Base-by-base conservation (phyloP, 1,140 invertebrate genomes). In the Procambarus virginalis region DNA sequence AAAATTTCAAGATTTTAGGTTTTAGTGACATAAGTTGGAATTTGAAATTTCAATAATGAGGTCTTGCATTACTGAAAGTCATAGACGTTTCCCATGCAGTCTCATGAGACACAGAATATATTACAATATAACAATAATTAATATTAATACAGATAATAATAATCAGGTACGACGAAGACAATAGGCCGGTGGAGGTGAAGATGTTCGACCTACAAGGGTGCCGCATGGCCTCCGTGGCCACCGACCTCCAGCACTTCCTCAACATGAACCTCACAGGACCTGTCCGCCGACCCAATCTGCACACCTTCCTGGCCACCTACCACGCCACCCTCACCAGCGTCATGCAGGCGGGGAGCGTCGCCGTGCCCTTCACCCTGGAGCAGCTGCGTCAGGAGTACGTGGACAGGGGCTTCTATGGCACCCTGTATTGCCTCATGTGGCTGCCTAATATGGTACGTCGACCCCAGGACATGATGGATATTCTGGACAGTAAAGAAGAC, bases 361-460 rank as follows among this genome's bases (percentile, higher is more conserved):
- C 22, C 20, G 14, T 46, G 17, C 78, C 78, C 46, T 82, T 89
- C 87, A 60, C 73, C 9, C 55, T 83, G 49, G 87, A 89, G 48
- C 45, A 89, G n/a, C 70, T 89, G 10, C 22, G 6, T 17, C 17
- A 89, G 80, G 87, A 76, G 22, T 89, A 83, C 51, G 55, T 46
- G 3, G 80, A 83, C n/a, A 82, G 81, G 22, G 80, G 80, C 22
- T 64, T 83, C 87, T 77, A 83, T 22, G 87, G 79, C 0, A 51
- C 77, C 46, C 6, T 89, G 14, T 84, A 83, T 22, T 45, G 48
- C 48, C 51, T 89, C 68, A 89, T 89, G 87, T 83, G 60, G 55
- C 48, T 89, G 3, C 80, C 87, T 2, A 77, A 64, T 51, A 83
- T 83, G 70, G 64, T 89, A 2, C 51, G 49, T 4, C 34, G 20